Evolutionary conservation across 2,113 vertebrate species (phyloP).

Genomic region (Lepidothrix coronata): DNA sequence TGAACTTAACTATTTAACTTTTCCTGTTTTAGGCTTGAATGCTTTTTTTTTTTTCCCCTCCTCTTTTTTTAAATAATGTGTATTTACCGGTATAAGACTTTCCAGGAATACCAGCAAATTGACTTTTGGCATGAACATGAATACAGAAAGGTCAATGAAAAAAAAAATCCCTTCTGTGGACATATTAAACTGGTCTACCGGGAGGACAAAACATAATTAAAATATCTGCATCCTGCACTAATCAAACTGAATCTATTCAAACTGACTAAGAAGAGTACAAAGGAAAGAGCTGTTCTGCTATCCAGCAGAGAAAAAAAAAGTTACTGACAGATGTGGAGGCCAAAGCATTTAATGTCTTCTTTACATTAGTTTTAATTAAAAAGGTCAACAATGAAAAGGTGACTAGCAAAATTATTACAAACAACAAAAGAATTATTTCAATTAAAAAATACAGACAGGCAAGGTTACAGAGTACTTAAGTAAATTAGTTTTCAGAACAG

Average conservation of each 20-base stretch:
- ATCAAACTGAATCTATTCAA: background rate
- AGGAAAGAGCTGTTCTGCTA: background rate
- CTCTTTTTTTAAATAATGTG: background rate
- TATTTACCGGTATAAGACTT: background rate
- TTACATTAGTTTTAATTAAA: slow-evolving; percentile 30
- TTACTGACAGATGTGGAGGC: background rate
- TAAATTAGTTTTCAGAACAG: slow-evolving; percentile 39
- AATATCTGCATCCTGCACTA: background rate
- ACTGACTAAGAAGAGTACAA: background rate
- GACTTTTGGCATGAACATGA: background rate
- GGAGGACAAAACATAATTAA: background rate
- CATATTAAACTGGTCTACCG: background rate
- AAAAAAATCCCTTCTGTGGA: background rate
- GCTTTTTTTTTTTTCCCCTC: background rate
- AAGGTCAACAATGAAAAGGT: slow-evolving; percentile 5
- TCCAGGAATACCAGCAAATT: background rate
- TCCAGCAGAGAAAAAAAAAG: background rate
- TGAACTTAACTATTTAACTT: background rate
- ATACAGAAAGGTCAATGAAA: background rate
- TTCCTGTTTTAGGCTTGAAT: background rate
- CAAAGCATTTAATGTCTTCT: background rate
- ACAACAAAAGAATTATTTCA: background rate
- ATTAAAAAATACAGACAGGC: slow-evolving; percentile 1
- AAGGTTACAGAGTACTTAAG: slow-evolving; percentile 21
- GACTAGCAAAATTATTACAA: slow-evolving; percentile 1